Conservation (phyloP, 2,888 invertebrate genomes). For the Lysandra coridon region DNA sequence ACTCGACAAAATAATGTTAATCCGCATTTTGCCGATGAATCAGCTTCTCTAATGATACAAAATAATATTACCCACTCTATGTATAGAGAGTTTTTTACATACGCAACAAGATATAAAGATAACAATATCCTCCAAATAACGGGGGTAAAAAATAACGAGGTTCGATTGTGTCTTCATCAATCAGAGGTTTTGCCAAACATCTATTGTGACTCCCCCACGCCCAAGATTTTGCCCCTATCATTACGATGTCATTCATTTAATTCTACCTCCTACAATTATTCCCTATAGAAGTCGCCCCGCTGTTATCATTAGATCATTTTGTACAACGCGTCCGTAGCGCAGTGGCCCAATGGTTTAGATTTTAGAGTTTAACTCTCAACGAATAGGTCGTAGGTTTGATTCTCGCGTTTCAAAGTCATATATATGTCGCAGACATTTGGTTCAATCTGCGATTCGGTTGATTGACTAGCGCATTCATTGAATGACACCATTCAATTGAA, state of each 20-base stretch:
- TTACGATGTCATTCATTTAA: constrained; percentile 20
- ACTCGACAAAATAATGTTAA: too few relatives aligned
- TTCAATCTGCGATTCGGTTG: too few relatives aligned
- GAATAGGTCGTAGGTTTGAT: not conserved
- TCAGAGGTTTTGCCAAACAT: constrained; percentile 8
- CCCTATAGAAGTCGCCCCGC: not conserved
- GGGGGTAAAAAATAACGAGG: not conserved
- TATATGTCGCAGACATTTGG: too few relatives aligned
- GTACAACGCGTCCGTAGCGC: not conserved
- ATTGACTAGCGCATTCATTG: too few relatives aligned
- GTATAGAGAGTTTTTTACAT: not conserved
- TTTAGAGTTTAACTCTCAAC: not conserved
- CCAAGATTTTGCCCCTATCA: constrained; percentile 12
- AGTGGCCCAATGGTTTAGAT: too few relatives aligned
- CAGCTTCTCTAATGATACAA: too few relatives aligned
- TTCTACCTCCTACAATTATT: constrained; percentile 14
- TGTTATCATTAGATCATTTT: not conserved
- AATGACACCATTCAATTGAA: too few relatives aligned
- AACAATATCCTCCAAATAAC: not conserved
- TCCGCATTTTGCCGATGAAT: too few relatives aligned
- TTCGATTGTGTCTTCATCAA: constrained; percentile 14
- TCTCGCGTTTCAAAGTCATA: not conserved
- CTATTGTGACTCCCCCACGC: constrained; percentile 14
- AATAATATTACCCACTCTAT: not conserved
- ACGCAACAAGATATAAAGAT: not conserved